These are phyloP conservation scores for Latrodectus elegans DNA, from an alignment of 2,888 invertebrate species.

Conservation along the genomic window DNA sequence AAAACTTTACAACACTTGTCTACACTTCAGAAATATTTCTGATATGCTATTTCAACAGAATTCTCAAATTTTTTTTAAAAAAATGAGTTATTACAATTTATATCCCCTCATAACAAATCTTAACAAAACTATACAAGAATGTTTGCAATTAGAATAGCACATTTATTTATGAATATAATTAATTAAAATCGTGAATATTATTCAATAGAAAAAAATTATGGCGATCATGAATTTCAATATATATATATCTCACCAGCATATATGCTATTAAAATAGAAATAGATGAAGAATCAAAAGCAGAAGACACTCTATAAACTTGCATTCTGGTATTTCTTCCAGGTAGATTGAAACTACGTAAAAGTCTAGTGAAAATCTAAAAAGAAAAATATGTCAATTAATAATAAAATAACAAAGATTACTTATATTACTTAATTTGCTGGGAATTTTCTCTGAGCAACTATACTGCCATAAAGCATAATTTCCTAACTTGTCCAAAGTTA, in stretches of 20 bases:
- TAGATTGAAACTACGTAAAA: conserved; percentile 83
- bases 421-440: neutral
- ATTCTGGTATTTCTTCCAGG: conserved; percentile 81
- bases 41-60: no score
- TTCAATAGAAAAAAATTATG: neutral
- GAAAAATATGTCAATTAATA: neutral
- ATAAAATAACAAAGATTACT: neutral
- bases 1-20: no score
- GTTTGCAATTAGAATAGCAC: no score
- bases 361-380: conserved; percentile 77
- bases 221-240: neutral
- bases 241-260: conserved; percentile 76
- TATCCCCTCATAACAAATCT: no score
- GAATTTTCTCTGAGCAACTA: neutral
- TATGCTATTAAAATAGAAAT: conserved; percentile 78
- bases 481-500: neutral
- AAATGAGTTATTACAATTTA: no score
- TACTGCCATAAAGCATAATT: conserved; percentile 5
- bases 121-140: no score
- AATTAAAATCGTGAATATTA: neutral
- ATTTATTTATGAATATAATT: neutral
- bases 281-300: conserved; percentile 78
- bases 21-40: no score
- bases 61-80: no score
- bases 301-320: conserved; percentile 66